Base-by-base conservation (phyloP, 2,113 vertebrate species). In the Seriola rivoliana region DNA sequence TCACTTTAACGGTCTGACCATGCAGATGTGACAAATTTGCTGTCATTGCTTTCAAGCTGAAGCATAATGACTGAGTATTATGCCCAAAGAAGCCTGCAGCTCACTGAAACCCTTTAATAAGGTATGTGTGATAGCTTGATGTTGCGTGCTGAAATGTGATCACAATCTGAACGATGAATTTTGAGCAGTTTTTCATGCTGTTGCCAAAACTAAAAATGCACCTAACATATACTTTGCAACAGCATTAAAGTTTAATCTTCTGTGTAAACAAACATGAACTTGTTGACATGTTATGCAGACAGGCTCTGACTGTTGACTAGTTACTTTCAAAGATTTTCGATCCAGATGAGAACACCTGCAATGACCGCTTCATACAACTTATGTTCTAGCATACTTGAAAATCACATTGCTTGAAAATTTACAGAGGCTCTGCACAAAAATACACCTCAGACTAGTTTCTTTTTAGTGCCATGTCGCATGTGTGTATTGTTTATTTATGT, bases 1-100 rank as follows among this genome's bases (percentile, higher is more conserved):
- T 93, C 88, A 87, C 42, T 88, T 29, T 88, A 80, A 85, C 85
- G 89, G 80, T 81, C 78, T 81, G 85, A 82, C 74, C 67, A 6
- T 75, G 82, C 75, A 81, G 50, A 92, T 87, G 60, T 85, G 85
- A 91, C 71, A 85, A 68, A 91, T 89, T 36, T 74, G 68, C 80
- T 46, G 72, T 58, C 85, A 65, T 36, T 58, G 34, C 79, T 72
- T 25, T 34, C 32, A 44, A 65, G 58, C 73, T 44, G 64, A n/a
- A 40, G 64, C n/a, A 21, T 84, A 54, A 88, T 81, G 65, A 70
- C 21, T 21, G 16, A 72, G 29, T 63, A 63, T 78, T 60, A 34
- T 14, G 67, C 29, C 42, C 36, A 10, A 58, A 42, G 63, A 71
- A 73, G 78, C 58, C 38, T 50, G 50, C 10, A 50, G 58, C 54